phyloP scores from a whole-genome alignment of 2,888 invertebrate species.

The Molanna angustata region DNA sequence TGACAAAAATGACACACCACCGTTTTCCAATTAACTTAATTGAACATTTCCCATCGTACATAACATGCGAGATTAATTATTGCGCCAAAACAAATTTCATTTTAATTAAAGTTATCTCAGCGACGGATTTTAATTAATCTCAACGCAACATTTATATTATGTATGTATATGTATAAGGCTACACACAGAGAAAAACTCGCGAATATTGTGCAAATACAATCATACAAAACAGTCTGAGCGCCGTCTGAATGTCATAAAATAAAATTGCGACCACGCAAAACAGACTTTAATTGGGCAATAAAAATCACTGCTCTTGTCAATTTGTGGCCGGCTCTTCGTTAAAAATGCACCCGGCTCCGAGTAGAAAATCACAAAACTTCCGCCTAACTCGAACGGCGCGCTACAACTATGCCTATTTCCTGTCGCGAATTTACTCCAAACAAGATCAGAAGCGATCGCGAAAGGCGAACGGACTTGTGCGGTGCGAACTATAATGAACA shows the following conservation, averaged over 20 bases:
- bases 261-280: slow-evolving; percentile 24
- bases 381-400: too few relatives aligned
- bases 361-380: too few relatives aligned
- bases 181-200: background rate
- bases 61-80: slow-evolving; percentile 9
- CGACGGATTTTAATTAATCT: slow-evolving; percentile 14
- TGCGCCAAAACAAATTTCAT: slow-evolving; percentile 12
- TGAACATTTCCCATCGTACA: slow-evolving; percentile 1
- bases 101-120: slow-evolving; percentile 12
- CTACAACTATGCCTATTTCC: too few relatives aligned
- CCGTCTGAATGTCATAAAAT: slow-evolving; percentile 21
- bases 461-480: slow-evolving; percentile 5
- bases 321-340: too few relatives aligned
- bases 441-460: slow-evolving; percentile 7
- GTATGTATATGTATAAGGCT: too few relatives aligned
- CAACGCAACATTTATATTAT: too few relatives aligned
- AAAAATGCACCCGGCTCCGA: too few relatives aligned
- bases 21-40: slow-evolving; percentile 17
- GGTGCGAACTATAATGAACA: background rate
- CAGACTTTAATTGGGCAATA: slow-evolving; percentile 23
- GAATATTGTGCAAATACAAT: background rate
- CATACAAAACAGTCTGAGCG: background rate
- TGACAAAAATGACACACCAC: slow-evolving; percentile 15
- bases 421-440: slow-evolving; percentile 4
- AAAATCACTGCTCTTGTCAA: slow-evolving; percentile 26